A percentile compares a stretch with the other conserved stretches of the same genome.
Conservation (phyloP, 2,113 vertebrate genomes). For the Hepsetus odoe region DNA sequence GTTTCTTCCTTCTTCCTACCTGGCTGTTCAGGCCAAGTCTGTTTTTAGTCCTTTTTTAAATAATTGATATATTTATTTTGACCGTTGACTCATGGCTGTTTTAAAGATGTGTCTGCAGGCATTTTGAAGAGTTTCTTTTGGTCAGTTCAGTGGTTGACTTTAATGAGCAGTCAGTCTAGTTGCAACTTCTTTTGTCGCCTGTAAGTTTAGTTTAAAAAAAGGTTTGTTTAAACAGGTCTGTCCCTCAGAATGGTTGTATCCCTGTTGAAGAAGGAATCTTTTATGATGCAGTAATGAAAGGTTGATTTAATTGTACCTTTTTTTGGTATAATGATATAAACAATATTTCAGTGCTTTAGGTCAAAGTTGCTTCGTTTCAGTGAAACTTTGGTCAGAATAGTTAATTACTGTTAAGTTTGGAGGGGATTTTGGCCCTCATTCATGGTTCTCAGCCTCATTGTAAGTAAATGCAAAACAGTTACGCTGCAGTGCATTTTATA, state of each 20-base stretch:
- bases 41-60: background rate
- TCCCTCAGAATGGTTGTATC: background rate
- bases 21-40: background rate
- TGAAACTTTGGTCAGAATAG: too few species aligned
- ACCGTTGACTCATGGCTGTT: background rate
- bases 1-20: constrained; percentile 21
- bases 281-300: background rate
- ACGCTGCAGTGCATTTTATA: too few species aligned
- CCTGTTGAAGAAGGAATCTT: background rate
- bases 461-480: too few species aligned
- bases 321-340: too few species aligned
- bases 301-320: background rate
- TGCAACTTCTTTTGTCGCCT: background rate
- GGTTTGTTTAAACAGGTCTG: background rate
- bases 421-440: too few species aligned
- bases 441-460: too few species aligned
- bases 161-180: background rate
- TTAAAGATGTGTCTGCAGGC: background rate
- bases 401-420: too few species aligned
- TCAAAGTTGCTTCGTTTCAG: too few species aligned
- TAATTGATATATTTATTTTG: too few species aligned
- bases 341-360: too few species aligned
- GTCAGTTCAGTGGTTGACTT: background rate
- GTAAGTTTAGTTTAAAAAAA: background rate
- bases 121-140: background rate